Evolutionary conservation across 2,113 vertebrate genomes (phyloP).

Genomic region (Solea senegalensis): DNA sequence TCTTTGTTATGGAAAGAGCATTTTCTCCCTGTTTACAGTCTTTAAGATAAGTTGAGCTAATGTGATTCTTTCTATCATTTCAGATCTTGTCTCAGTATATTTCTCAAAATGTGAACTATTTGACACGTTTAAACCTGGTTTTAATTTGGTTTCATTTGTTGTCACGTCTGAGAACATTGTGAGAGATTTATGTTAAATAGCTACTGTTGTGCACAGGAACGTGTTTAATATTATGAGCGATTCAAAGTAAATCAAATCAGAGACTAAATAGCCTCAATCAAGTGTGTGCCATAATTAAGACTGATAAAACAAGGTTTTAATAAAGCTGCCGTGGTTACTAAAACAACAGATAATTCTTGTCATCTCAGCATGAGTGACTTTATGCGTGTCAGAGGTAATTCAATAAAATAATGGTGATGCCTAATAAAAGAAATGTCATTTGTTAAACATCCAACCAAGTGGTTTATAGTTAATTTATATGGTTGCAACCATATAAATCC

Average conservation of each 20-base stretch:
- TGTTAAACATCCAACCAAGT: too few species aligned
- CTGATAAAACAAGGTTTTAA: constrained; percentile 21
- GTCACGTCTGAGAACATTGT: neutral
- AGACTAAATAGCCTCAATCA: constrained; percentile 10
- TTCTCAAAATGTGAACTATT: too few species aligned
- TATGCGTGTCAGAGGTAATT: too few species aligned
- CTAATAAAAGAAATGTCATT: neutral
- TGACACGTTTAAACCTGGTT: neutral
- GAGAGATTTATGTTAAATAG: neutral
- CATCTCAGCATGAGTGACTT: neutral
- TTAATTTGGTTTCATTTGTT: neutral
- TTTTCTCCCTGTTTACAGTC: too few species aligned
- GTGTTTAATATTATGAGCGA: constrained; percentile 30
- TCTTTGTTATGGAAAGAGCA: too few species aligned
- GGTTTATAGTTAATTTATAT: too few species aligned
- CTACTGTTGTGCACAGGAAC: neutral
- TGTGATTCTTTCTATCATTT: too few species aligned
- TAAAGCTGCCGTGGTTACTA: constrained; percentile 8
- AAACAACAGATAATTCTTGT: neutral
- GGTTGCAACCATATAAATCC: too few species aligned
- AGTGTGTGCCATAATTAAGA: constrained; percentile 8
- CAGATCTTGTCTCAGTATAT: too few species aligned
- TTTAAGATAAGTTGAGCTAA: too few species aligned
- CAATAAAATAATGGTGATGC: neutral
- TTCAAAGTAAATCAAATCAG: constrained; percentile 41